These are phyloP conservation scores for Pseudonaja textilis DNA, from an alignment of 2,113 vertebrate genomes.

Conservation along the genomic window DNA sequence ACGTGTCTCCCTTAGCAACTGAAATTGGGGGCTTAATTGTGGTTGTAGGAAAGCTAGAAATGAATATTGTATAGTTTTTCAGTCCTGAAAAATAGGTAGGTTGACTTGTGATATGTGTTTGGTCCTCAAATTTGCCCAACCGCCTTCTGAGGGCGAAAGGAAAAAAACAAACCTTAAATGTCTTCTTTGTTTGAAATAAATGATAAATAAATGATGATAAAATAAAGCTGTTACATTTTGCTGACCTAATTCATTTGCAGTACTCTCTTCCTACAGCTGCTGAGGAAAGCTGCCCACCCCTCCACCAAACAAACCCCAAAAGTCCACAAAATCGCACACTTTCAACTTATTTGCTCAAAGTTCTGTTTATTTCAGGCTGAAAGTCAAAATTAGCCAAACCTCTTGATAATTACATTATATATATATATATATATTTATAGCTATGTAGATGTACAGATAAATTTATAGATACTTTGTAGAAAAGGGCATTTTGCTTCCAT, in stretches of 20 bases:
- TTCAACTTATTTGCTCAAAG: conserved; percentile 19
- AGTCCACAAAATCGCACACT: neutral
- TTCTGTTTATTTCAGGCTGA: conserved; percentile 66
- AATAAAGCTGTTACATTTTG: neutral
- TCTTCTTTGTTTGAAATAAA: neutral
- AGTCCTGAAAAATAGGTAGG: neutral
- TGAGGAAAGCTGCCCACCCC: neutral
- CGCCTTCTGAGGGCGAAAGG: neutral
- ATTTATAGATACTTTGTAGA: conserved; percentile 69
- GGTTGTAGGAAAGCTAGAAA: neutral
- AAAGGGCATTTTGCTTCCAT: conserved; percentile 60
- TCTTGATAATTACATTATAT: conserved; percentile 70
- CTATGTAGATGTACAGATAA: conserved; percentile 59
- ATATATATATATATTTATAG: conserved; percentile 62
- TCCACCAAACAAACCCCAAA: neutral
- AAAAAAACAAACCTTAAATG: neutral
- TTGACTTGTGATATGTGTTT: neutral
- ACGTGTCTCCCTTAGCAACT: neutral
- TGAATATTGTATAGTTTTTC: neutral
- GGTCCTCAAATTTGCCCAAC: neutral
- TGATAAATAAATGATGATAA: neutral
- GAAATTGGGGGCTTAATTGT: neutral
- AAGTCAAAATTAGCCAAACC: conserved; percentile 67
- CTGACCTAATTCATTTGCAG: neutral
- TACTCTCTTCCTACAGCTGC: neutral